Evolutionary conservation across 2,888 invertebrate genomes (phyloP).

Genomic region (Epistrophella euchroma): DNA sequence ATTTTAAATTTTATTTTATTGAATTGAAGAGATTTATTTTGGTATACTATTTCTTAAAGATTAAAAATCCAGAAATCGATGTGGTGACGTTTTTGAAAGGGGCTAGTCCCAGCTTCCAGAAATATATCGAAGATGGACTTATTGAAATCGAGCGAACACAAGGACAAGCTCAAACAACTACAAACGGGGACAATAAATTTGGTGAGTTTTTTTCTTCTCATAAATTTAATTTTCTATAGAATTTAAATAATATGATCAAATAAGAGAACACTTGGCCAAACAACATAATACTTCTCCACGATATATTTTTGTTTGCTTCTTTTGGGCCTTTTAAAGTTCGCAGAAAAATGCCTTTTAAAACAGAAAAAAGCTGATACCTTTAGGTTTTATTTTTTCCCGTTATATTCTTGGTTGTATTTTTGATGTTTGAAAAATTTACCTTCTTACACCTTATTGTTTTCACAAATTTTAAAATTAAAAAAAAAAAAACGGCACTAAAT

Average conservation of each 20-base stretch:
- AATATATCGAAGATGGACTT: constrained; percentile 83
- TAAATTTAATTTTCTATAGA: background rate
- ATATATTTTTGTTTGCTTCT: too few relatives aligned
- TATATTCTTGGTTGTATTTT: too few relatives aligned
- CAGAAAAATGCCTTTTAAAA: too few relatives aligned
- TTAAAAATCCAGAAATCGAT: constrained; percentile 83
- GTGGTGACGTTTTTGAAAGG: constrained; percentile 83
- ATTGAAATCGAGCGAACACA: constrained; percentile 82
- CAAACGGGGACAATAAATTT: constrained; percentile 77
- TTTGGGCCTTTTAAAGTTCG: too few relatives aligned
- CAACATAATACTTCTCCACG: too few relatives aligned
- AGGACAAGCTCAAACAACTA: constrained; percentile 63
- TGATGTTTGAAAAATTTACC: too few relatives aligned
- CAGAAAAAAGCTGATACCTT: too few relatives aligned
- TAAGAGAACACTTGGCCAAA: too few relatives aligned
- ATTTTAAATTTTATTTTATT: background rate
- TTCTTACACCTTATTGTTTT: too few relatives aligned
- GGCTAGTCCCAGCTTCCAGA: constrained; percentile 83
- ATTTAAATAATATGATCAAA: background rate
- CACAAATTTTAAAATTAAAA: too few relatives aligned
- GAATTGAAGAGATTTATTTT: background rate
- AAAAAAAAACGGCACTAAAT: too few relatives aligned
- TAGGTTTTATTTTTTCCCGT: too few relatives aligned
- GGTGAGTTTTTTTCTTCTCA: constrained; percentile 58
- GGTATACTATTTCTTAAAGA: constrained; percentile 74